Conservation (phyloP, 2,113 vertebrate species). For the rat (Rattus norvegicus) region DNA sequence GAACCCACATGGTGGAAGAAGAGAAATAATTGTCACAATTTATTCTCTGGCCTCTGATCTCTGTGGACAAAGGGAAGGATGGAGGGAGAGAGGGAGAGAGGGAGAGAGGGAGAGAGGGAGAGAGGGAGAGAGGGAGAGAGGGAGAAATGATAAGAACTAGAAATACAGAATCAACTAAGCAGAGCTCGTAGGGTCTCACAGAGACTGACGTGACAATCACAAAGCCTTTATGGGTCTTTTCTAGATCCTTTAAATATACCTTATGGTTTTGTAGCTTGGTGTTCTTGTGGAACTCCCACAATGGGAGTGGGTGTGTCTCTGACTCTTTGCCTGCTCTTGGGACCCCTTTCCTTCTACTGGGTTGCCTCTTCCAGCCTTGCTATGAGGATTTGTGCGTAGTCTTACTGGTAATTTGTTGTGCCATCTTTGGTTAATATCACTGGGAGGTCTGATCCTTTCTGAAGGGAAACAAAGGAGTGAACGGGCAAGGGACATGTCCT, state of each 20-base stretch:
- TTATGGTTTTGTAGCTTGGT: background rate
- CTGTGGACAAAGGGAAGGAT: background rate
- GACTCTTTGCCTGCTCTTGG: background rate
- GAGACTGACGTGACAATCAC: background rate
- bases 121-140: too few relatives aligned
- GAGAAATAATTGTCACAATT: background rate
- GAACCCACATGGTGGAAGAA: background rate
- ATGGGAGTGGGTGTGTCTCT: background rate
- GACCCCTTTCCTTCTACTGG: background rate
- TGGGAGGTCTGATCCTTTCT: background rate
- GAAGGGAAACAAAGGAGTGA: background rate
- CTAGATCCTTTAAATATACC: background rate
- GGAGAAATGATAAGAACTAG: background rate
- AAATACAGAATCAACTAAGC: background rate
- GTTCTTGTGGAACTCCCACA: background rate
- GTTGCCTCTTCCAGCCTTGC: background rate
- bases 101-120: too few relatives aligned
- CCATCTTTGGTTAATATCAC: background rate
- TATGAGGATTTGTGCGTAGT: background rate
- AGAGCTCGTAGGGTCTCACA: background rate
- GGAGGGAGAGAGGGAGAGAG: too few relatives aligned
- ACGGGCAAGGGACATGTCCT: background rate
- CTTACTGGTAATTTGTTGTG: background rate
- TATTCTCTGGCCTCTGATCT: background rate
- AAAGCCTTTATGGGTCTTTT: background rate